Conservation (phyloP, 2,113 vertebrate species). For the Coryphaenoides rupestris region DNA sequence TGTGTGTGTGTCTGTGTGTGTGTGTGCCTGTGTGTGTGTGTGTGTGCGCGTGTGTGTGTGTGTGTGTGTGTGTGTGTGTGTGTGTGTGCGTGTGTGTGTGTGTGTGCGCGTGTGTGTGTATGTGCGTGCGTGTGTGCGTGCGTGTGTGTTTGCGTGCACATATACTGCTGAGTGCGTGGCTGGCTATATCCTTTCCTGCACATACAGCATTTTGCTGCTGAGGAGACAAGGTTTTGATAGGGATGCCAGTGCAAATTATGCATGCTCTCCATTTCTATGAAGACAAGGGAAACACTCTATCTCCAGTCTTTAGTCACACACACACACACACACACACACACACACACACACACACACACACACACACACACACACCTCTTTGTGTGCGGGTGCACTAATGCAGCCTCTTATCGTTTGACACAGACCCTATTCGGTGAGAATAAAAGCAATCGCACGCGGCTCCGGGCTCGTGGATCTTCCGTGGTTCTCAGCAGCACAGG, state of each 20-base stretch:
- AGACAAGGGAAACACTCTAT: slow-evolving; percentile 25
- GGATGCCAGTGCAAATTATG: slow-evolving; percentile 49
- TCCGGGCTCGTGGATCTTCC: slow-evolving; percentile 44
- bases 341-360: not conserved
- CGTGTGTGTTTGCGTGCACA: not conserved
- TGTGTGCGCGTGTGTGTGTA: not conserved
- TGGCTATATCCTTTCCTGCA: slow-evolving; percentile 42
- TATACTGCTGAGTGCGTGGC: slow-evolving; percentile 49
- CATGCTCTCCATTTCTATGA: slow-evolving; percentile 30
- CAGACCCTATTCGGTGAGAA: slow-evolving; percentile 15
- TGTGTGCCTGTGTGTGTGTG: not conserved
- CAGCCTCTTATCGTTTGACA: slow-evolving; percentile 24
- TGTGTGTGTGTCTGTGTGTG: not conserved
- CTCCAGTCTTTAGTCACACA: slow-evolving; percentile 18
- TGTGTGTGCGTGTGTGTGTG: not conserved
- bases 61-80: not conserved
- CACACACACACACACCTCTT: not conserved
- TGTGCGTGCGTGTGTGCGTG: slow-evolving; percentile 15
- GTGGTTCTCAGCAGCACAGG: slow-evolving; percentile 20
- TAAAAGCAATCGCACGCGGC: slow-evolving; percentile 2
- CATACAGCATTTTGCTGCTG: slow-evolving; percentile 52
- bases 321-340: slow-evolving; percentile 11
- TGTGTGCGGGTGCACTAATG: slow-evolving; percentile 11
- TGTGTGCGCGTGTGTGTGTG: too few relatives aligned
- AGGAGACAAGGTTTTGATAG: slow-evolving; percentile 44